Percentiles rank a stretch among this genome's conserved stretches.
These are phyloP conservation scores for Charadrius vociferus DNA, from an alignment of 2,113 vertebrate species.

Conservation along the genomic window DNA sequence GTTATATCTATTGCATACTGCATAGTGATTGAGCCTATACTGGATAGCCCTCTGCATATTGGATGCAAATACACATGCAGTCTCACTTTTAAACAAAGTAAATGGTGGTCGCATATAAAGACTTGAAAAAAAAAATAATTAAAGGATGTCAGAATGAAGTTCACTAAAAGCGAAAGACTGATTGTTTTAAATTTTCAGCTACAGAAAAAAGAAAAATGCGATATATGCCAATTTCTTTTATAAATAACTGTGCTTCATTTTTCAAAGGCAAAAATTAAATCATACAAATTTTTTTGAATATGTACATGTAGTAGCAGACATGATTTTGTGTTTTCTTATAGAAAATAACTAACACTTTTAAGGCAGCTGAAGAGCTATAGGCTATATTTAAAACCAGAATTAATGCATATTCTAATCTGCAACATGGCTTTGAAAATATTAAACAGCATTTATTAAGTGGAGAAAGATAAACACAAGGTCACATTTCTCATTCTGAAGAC, in stretches of 20 bases:
- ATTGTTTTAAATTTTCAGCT: neutral
- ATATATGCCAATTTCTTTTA: neutral
- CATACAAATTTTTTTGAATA: neutral
- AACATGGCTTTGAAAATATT: constrained; percentile 8
- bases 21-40: neutral
- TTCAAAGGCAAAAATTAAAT: neutral
- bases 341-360: neutral
- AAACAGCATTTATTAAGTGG: constrained; percentile 12
- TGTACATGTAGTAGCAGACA: neutral
- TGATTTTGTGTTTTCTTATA: neutral
- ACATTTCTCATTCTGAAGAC: neutral
- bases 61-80: neutral
- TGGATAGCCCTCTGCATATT: neutral
- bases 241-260: neutral
- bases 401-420: neutral
- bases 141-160: neutral
- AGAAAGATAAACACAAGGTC: constrained; percentile 20
- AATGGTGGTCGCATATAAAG: neutral
- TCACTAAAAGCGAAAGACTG: neutral
- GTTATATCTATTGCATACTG: neutral
- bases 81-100: neutral
- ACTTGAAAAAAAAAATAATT: neutral
- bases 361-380: neutral
- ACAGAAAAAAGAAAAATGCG: neutral
- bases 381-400: constrained; percentile 4